Evolutionary conservation across 2,888 invertebrate species (phyloP).

Genomic region (Leucoptera coffeella): DNA sequence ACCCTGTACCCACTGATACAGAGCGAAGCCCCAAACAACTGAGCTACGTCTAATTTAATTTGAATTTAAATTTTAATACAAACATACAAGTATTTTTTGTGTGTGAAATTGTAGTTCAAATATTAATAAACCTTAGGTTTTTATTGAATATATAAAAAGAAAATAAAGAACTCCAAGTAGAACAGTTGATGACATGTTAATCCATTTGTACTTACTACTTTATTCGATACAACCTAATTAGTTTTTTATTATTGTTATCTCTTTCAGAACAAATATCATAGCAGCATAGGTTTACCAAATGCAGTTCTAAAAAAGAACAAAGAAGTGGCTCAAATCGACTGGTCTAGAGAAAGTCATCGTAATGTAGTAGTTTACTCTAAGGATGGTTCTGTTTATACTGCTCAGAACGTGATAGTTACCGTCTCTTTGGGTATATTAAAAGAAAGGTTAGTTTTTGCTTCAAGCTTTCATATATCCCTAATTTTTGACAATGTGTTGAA

Average conservation of each 20-base stretch:
- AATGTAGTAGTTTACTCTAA: constrained; percentile 2
- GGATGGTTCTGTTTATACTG: constrained; percentile 2
- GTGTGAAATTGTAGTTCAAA: background rate
- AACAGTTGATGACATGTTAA: no score
- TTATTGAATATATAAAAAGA: background rate
- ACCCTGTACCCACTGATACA: no score
- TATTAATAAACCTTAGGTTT: background rate
- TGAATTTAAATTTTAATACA: no score
- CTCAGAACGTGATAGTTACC: constrained; percentile 2
- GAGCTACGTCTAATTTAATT: no score
- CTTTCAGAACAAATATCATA: constrained; percentile 2
- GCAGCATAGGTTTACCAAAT: constrained; percentile 1
- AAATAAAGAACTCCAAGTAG: no score
- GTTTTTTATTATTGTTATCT: background rate
- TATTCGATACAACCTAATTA: no score
- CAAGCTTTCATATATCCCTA: no score
- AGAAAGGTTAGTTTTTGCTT: constrained; percentile 2
- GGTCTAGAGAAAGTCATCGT: background rate
- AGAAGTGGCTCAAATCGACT: constrained; percentile 1
- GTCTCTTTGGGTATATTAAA: constrained; percentile 3
- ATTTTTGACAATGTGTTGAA: no score
- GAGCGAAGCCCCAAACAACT: no score
- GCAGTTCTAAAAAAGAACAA: constrained; percentile 2
- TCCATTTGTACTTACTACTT: no score
- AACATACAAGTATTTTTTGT: background rate